Conservation (phyloP, 2,797 vertebrate species). For the Caiman crocodilus region DNA sequence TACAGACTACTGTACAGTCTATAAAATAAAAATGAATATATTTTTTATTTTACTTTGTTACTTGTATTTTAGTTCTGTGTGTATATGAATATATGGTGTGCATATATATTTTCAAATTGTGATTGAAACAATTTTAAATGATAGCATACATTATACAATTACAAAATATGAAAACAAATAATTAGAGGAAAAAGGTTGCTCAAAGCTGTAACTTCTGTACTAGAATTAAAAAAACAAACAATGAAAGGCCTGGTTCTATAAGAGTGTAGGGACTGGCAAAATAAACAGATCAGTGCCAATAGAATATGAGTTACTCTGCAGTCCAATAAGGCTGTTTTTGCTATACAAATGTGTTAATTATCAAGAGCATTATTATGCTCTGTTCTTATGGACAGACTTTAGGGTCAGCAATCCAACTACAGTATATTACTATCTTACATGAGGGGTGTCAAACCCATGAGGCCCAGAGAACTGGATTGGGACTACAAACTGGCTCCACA, state of each 20-base stretch:
- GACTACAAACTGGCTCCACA: too few species aligned
- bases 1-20: too few species aligned
- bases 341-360: conserved; percentile 15
- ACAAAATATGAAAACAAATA: background rate
- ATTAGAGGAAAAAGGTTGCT: background rate
- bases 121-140: too few species aligned
- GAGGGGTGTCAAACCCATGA: too few species aligned
- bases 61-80: too few species aligned
- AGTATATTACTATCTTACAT: too few species aligned
- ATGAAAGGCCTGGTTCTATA: conserved; percentile 10
- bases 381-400: background rate
- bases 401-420: background rate
- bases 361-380: background rate
- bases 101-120: too few species aligned
- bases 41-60: too few species aligned
- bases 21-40: too few species aligned
- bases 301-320: background rate
- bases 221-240: background rate
- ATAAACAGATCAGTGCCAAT: background rate
- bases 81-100: too few species aligned
- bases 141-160: too few species aligned
- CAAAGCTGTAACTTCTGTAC: background rate
- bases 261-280: background rate
- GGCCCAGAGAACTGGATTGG: too few species aligned
- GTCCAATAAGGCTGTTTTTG: background rate